Evolutionary conservation across 2,113 vertebrate species (phyloP).

Genomic region (Corvus cornix): DNA sequence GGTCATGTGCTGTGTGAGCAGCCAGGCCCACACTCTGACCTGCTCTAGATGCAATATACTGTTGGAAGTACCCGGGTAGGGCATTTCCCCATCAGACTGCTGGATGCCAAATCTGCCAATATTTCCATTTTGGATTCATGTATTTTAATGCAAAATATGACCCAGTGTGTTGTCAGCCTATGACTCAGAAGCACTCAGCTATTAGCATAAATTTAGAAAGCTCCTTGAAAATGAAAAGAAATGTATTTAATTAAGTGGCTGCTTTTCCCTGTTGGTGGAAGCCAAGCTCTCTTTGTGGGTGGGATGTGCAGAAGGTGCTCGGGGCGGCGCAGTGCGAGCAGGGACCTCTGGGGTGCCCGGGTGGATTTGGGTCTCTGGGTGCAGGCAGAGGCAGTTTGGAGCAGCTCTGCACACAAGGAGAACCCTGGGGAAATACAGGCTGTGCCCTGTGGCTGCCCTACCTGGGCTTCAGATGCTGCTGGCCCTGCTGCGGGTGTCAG

Average conservation of each 20-base stretch:
- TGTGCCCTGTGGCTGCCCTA: rapidly evolving
- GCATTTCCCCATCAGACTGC: neutral
- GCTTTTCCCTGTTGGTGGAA: neutral
- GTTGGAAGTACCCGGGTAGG: neutral
- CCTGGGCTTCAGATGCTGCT: rapidly evolving
- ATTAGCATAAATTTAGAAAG: constrained; percentile 1
- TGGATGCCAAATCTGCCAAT: neutral
- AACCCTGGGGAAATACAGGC: rapidly evolving
- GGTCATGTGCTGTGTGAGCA: neutral
- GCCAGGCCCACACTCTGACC: neutral
- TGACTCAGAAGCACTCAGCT: neutral
- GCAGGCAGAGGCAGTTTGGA: neutral
- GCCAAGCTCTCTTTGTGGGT: neutral
- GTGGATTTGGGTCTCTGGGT: rapidly evolving
- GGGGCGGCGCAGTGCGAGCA: rapidly evolving
- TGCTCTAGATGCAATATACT: neutral
- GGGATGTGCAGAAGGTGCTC: rapidly evolving
- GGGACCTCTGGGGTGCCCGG: rapidly evolving
- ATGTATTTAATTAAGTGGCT: neutral
- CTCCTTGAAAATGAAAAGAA: neutral
- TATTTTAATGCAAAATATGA: neutral
- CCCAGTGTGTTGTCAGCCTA: neutral
- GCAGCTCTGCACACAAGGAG: neutral
- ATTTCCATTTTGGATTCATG: neutral
- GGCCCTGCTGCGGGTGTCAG: neutral